These are phyloP conservation scores for Coranthus polyacanthus DNA, from an alignment of 2,797 vertebrate genomes.

Conservation along the genomic window DNA sequence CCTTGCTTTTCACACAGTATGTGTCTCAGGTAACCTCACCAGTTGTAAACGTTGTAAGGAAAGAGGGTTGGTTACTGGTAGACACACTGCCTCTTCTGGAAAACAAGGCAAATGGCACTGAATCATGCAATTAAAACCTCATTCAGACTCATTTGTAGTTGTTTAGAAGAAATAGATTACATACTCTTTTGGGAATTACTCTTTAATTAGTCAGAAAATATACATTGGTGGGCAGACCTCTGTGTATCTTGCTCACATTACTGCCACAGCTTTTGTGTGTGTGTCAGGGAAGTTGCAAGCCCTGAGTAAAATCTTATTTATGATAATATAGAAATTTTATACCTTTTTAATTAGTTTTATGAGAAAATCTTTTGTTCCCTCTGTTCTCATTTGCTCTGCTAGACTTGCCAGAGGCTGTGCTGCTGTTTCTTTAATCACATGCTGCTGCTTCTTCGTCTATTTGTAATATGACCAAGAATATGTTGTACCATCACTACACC, in stretches of 20 bases:
- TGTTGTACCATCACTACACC: background rate
- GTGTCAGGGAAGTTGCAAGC: too few relatives aligned
- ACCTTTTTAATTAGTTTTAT: too few relatives aligned
- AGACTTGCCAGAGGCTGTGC: slow-evolving; percentile 15
- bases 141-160: slow-evolving; percentile 4
- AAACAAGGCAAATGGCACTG: background rate
- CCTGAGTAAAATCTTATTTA: too few relatives aligned
- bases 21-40: too few relatives aligned
- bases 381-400: background rate
- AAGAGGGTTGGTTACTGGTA: background rate
- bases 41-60: background rate
- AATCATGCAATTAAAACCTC: background rate
- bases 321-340: too few relatives aligned
- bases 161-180: background rate
- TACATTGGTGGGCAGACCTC: too few relatives aligned
- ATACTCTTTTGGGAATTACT: background rate
- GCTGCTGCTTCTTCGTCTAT: slow-evolving; percentile 22
- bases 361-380: too few relatives aligned
- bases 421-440: slow-evolving; percentile 12
- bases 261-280: background rate
- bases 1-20: too few relatives aligned
- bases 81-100: background rate
- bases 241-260: slow-evolving; percentile 8
- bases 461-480: slow-evolving; percentile 13
- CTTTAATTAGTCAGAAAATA: slow-evolving; percentile 12